Base-by-base conservation (phyloP, 2,113 vertebrate species). In the Ibidorhyncha struthersii region DNA sequence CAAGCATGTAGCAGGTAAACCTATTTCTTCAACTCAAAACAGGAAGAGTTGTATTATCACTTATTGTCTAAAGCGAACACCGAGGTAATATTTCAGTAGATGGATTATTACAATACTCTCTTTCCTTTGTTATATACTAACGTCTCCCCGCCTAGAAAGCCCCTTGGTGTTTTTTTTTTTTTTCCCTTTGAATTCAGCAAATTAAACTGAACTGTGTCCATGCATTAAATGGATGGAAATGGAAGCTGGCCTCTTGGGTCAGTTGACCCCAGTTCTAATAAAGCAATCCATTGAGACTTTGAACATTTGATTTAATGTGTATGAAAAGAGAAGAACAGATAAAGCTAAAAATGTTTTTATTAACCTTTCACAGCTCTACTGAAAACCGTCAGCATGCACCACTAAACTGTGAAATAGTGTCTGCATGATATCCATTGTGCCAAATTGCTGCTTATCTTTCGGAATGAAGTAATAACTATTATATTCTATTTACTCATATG, bases 401-500 rank as follows among this genome's bases (percentile, higher is more conserved):
- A 99, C 97, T 99, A 99, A 98, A 98, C 98, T 98, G 98, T 98
- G 98, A 99, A 99, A 98, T 98, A 98, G 98, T 97, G 98, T 98
- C 93, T 95, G 86, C 89, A 40, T 96, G 94, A 97, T 97, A 98
- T 92, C 95, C 97, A 97, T 97, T 95, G 98, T 97, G 95, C 86
- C 97, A 97, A 96, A 97, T 74, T 89, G 62, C 84, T 85, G 84
- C 87, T 93, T 96, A 92, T 95, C 95, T 93, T 91, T 89, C 96
- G 94, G 85, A 97, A 97, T 95, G 93, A 81, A 96, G 80, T 95
- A 98, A 97, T 84, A 96, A 97, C 84, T 90, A 95, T 87, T 90
- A 94, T 74, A 93, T 86, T 73, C 82, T 93, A 94, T 95, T 96
- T 96, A 94, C 67, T 94, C 55, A 62, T 70, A 94, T 43, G 78